phyloP scores from a whole-genome alignment of 2,888 invertebrate genomes.

The Lypha dubia region DNA sequence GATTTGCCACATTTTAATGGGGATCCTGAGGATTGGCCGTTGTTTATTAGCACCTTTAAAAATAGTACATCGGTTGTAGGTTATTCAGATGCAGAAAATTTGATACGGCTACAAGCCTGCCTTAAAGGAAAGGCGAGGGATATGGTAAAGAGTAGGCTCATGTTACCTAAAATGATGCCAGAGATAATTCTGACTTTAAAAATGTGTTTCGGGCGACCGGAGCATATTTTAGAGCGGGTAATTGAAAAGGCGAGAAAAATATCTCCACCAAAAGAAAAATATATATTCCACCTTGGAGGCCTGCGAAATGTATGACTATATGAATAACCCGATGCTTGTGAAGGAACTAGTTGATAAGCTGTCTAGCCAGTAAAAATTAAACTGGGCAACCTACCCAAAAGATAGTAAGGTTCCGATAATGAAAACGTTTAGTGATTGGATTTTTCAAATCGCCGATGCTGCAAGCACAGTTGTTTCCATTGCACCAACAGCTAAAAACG shows the following conservation, averaged over 20 bases:
- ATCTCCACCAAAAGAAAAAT: constrained; percentile 24
- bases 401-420: constrained; percentile 29
- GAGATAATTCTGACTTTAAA: too few relatives aligned
- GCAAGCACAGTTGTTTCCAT: constrained; percentile 13
- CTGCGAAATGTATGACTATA: constrained; percentile 16
- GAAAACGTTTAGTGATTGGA: constrained; percentile 54
- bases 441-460: constrained; percentile 41
- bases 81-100: constrained; percentile 57
- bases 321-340: constrained; percentile 34
- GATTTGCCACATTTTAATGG: constrained; percentile 31
- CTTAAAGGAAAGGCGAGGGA: constrained; percentile 53
- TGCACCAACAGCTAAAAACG: not conserved
- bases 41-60: constrained; percentile 35
- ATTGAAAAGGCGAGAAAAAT: constrained; percentile 37
- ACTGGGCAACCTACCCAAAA: constrained; percentile 37
- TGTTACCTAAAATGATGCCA: not conserved
- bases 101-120: constrained; percentile 48
- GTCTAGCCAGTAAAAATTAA: constrained; percentile 40
- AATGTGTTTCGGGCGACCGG: constrained; percentile 47
- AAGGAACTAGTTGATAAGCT: constrained; percentile 17
- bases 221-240: constrained; percentile 28
- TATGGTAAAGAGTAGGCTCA: constrained; percentile 39
- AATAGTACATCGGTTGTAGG: constrained; percentile 30
- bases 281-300: constrained; percentile 48
- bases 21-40: constrained; percentile 29